A percentile compares a stretch with the other conserved stretches of the same genome.
phyloP scores from a whole-genome alignment of 2,888 invertebrate genomes.

The Ditula angustiorana region DNA sequence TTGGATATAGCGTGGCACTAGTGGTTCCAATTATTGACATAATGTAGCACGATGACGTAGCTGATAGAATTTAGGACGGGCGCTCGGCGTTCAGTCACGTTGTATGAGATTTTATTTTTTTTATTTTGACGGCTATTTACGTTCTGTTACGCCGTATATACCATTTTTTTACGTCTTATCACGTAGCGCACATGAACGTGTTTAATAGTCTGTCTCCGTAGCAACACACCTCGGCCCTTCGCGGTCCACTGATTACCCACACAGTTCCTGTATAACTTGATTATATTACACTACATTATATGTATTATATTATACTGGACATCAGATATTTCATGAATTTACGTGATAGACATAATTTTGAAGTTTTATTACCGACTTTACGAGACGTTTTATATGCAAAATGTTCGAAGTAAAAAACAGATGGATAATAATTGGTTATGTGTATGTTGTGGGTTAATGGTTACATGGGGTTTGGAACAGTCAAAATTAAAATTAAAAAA shows the following conservation, averaged over 20 bases:
- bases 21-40: no score
- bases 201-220: conserved; percentile 47
- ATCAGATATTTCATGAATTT: conserved; percentile 62
- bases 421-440: background rate
- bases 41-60: no score
- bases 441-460: background rate
- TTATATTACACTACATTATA: conserved; percentile 41
- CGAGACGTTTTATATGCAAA: conserved; percentile 30
- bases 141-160: no score
- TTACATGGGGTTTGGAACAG: background rate
- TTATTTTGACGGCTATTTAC: no score
- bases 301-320: conserved; percentile 46
- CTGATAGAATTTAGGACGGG: no score
- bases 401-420: conserved; percentile 10
- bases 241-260: conserved; percentile 51
- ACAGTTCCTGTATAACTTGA: conserved; percentile 49
- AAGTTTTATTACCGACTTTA: conserved; percentile 33
- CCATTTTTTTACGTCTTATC: no score
- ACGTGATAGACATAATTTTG: conserved; percentile 48
- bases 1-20: no score
- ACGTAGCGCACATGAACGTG: background rate
- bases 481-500: no score
- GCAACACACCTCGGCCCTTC: conserved; percentile 41
- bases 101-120: no score
- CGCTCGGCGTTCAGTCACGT: no score